Evolutionary conservation across 2,888 invertebrate genomes (phyloP).

Genomic region (Thymelicus acteon): DNA sequence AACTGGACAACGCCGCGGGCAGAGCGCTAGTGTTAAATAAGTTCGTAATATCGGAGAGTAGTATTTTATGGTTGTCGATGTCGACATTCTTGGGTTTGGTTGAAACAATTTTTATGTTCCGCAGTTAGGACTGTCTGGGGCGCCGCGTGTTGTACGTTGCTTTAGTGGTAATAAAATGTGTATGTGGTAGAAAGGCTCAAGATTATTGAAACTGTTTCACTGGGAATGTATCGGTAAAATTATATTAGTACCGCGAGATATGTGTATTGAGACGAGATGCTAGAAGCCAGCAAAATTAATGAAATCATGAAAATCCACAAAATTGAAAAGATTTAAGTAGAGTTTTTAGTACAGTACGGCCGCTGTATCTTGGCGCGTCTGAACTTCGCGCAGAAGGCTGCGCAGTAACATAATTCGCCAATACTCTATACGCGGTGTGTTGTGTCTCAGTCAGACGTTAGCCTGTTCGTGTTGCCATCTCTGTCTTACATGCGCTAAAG

Average conservation of each 20-base stretch:
- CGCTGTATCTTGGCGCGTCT: too few relatives aligned
- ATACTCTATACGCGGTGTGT: too few relatives aligned
- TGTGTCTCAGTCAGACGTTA: too few relatives aligned
- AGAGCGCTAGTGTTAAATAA: background rate
- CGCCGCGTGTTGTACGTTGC: background rate
- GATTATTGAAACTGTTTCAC: conserved; percentile 3
- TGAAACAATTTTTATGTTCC: background rate
- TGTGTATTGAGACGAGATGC: too few relatives aligned
- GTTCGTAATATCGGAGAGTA: background rate
- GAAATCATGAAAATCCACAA: too few relatives aligned
- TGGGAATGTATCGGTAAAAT: background rate
- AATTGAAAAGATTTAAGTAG: too few relatives aligned
- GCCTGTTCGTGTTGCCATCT: too few relatives aligned
- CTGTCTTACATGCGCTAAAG: too few relatives aligned
- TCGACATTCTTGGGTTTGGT: conserved; percentile 1
- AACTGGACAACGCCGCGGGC: too few relatives aligned
- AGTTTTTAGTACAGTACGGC: too few relatives aligned
- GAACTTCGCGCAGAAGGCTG: too few relatives aligned
- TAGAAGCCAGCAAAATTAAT: background rate
- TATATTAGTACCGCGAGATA: background rate
- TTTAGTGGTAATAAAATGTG: conserved; percentile 7
- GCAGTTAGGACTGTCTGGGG: background rate
- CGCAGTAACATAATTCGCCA: too few relatives aligned
- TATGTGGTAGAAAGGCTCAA: background rate
- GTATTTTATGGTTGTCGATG: conserved; percentile 1